phyloP scores from a whole-genome alignment of 2,797 vertebrate genomes.

The Halcyon badia region DNA sequence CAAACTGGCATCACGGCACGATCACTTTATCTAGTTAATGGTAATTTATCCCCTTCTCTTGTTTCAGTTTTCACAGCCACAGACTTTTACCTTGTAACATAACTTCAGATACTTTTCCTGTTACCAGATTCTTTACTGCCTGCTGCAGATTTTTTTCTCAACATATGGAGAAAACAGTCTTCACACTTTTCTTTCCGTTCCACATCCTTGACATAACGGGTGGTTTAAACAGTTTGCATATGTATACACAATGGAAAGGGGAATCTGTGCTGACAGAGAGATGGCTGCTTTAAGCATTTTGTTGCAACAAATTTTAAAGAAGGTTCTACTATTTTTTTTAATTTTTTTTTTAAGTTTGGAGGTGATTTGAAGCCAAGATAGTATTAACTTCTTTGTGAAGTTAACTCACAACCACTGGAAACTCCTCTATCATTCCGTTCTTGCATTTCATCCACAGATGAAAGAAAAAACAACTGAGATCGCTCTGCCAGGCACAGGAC shows the following conservation, averaged over 20 bases:
- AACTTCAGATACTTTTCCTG: conserved; percentile 24
- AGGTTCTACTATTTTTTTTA: not conserved
- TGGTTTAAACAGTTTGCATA: conserved; percentile 32
- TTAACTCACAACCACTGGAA: not conserved
- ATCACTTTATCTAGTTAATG: not conserved
- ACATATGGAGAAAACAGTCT: conserved; percentile 41
- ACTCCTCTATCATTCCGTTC: fast-evolving
- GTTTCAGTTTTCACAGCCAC: conserved; percentile 10
- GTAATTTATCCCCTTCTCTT: conserved; percentile 4
- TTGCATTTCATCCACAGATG: not conserved
- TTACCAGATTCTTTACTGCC: conserved; percentile 32
- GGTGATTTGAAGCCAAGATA: not conserved
- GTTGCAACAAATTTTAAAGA: not conserved
- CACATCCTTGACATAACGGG: conserved; percentile 7
- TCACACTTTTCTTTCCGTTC: conserved; percentile 28
- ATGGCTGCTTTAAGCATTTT: not conserved
- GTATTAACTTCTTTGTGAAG: not conserved
- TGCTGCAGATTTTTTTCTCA: conserved; percentile 16
- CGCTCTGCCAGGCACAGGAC: not conserved
- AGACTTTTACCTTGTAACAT: conserved; percentile 33
- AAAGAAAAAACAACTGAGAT: not conserved
- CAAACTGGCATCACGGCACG: not conserved
- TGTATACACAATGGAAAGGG: conserved; percentile 6
- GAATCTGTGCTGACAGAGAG: conserved; percentile 1
- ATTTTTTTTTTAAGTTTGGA: not conserved